phyloP scores from a whole-genome alignment of 2,113 vertebrate species.

The Oryzias celebensis region DNA sequence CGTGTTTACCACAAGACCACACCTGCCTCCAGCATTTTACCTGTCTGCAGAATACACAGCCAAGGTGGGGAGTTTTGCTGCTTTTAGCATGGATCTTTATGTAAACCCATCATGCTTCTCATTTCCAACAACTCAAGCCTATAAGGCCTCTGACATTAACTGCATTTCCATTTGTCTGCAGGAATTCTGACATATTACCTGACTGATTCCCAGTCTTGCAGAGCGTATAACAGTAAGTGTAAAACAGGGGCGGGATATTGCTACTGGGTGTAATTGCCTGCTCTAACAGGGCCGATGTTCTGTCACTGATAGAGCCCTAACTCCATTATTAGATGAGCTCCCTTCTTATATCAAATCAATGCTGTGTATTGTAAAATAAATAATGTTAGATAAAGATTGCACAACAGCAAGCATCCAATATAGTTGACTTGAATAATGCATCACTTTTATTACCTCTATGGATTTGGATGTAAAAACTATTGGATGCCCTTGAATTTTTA shows the following conservation, averaged over 20 bases:
- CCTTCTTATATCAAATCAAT: conserved; percentile 47
- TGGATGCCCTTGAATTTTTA: conserved; percentile 41
- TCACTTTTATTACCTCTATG: conserved; percentile 5
- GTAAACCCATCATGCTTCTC: conserved; percentile 56
- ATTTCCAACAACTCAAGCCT: conserved; percentile 38
- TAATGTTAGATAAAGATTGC: conserved; percentile 34
- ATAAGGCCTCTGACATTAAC: conserved; percentile 38
- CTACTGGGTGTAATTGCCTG: conserved; percentile 59
- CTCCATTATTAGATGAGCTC: conserved; percentile 37
- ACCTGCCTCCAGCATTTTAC: conserved; percentile 17
- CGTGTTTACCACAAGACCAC: conserved; percentile 35
- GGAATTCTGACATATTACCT: conserved; percentile 44
- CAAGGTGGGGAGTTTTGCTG: conserved; percentile 19
- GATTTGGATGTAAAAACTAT: conserved; percentile 35
- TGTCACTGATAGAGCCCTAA: conserved; percentile 36
- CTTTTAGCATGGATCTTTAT: conserved; percentile 56
- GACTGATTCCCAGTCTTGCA: conserved; percentile 47
- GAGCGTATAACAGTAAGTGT: conserved; percentile 43
- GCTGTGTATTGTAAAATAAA: conserved; percentile 35
- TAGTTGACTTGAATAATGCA: conserved; percentile 46
- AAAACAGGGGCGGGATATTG: conserved; percentile 48
- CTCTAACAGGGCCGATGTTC: conserved; percentile 39
- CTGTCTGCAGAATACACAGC: conserved; percentile 25
- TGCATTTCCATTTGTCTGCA: conserved; percentile 50
- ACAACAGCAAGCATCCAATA: conserved; percentile 14